A percentile compares a stretch with the other conserved stretches of the same genome.
Conservation (phyloP, 2,888 invertebrate species). For the Leptinotarsa juncta region DNA sequence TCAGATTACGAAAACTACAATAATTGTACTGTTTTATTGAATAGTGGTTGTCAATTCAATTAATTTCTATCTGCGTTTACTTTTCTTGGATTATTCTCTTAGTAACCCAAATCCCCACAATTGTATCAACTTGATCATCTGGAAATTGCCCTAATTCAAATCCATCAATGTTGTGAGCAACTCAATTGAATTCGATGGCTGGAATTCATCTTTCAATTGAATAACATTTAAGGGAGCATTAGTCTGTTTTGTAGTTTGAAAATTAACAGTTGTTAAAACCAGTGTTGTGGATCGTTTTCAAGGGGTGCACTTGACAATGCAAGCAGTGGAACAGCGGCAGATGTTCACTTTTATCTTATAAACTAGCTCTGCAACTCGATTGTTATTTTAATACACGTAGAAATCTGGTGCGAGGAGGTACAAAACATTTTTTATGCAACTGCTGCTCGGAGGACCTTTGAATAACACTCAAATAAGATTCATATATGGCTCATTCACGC, state of each 20-base stretch:
- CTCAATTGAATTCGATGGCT: conserved; percentile 26
- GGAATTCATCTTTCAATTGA: conserved; percentile 34
- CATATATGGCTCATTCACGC: conserved; percentile 20
- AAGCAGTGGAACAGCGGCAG: conserved; percentile 48
- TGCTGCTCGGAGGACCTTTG: background rate
- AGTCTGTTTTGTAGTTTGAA: conserved; percentile 34
- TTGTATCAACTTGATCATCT: conserved; percentile 7
- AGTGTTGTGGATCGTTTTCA: conserved; percentile 51
- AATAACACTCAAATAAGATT: conserved; percentile 22
- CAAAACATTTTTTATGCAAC: conserved; percentile 28
- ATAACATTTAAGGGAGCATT: conserved; percentile 38
- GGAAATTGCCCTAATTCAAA: conserved; percentile 15
- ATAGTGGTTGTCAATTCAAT: too few relatives aligned
- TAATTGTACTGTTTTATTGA: too few relatives aligned
- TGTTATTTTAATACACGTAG: conserved; percentile 36
- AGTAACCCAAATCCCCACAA: background rate
- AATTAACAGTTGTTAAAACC: conserved; percentile 54
- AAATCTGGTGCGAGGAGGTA: conserved; percentile 33
- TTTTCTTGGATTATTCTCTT: background rate
- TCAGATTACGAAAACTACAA: too few relatives aligned
- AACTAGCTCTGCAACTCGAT: conserved; percentile 34
- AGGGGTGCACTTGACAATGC: conserved; percentile 56
- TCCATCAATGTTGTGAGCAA: conserved; percentile 27
- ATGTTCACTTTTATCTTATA: conserved; percentile 48
- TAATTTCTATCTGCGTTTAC: too few relatives aligned